A percentile compares a stretch with the other conserved stretches of the same genome.
Evolutionary conservation across 2,888 invertebrate genomes (phyloP).

Genomic region (Heliconius charithonia): DNA sequence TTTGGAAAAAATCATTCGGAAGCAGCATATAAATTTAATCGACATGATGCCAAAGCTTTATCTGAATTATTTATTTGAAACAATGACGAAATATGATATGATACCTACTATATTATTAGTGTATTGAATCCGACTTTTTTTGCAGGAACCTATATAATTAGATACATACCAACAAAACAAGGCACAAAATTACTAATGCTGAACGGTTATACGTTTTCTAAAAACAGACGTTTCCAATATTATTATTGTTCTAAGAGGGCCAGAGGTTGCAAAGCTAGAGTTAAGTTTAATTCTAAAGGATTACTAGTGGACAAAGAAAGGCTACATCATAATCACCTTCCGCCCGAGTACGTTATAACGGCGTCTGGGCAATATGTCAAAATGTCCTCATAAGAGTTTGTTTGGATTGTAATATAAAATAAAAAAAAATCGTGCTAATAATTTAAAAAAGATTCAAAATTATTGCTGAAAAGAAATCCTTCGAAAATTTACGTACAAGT

Average conservation of each 20-base stretch:
- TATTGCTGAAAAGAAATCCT: not conserved
- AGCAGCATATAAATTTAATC: too few species aligned
- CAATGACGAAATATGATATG: not conserved
- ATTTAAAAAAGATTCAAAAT: not conserved
- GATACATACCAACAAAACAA: slow-evolving; percentile 13
- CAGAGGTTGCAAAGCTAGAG: slow-evolving; percentile 52
- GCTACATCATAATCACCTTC: slow-evolving; percentile 51
- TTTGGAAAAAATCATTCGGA: too few species aligned
- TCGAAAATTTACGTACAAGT: not conserved
- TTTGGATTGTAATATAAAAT: not conserved
- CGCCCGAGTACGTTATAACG: slow-evolving; percentile 49
- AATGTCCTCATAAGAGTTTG: slow-evolving; percentile 32
- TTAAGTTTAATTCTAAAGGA: slow-evolving; percentile 34
- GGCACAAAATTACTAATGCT: slow-evolving; percentile 38
- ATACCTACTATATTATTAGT: not conserved
- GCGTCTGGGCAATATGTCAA: slow-evolving; percentile 35
- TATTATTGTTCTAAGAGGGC: slow-evolving; percentile 52
- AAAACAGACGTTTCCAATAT: slow-evolving; percentile 28
- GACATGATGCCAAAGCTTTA: not conserved
- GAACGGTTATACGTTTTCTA: slow-evolving; percentile 43
- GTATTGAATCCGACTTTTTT: not conserved
- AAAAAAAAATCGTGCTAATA: not conserved
- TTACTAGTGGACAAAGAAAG: slow-evolving; percentile 17
- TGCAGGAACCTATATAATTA: slow-evolving; percentile 1
- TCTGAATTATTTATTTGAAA: not conserved